A percentile compares a stretch with the other conserved stretches of the same genome.
These are phyloP conservation scores for Passer montanus DNA, from an alignment of 2,113 vertebrate genomes.

Conservation along the genomic window DNA sequence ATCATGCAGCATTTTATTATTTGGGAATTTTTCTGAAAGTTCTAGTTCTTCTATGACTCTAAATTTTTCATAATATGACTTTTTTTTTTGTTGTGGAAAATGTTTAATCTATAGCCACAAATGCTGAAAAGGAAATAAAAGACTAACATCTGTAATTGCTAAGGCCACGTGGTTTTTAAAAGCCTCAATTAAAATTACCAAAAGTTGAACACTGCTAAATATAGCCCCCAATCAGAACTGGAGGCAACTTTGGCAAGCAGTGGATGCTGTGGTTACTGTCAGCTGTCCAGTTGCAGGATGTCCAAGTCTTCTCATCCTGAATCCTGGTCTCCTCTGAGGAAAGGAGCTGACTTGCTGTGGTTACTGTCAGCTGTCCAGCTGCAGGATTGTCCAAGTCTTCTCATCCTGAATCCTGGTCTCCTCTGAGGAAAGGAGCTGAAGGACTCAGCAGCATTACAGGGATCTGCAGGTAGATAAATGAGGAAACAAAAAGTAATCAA, in stretches of 20 bases:
- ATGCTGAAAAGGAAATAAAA: neutral
- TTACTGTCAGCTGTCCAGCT: neutral
- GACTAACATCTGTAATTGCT: neutral
- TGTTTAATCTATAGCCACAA: neutral
- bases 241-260: neutral
- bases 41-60: neutral
- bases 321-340: neutral
- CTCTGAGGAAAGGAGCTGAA: neutral
- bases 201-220: neutral
- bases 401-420: neutral
- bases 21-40: neutral
- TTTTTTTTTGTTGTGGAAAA: neutral
- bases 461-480: neutral
- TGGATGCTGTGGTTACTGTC: neutral
- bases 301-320: neutral
- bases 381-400: neutral
- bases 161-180: neutral
- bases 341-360: neutral
- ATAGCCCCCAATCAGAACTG: neutral
- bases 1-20: neutral
- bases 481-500: neutral
- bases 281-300: neutral
- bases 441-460: neutral
- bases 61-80: neutral
- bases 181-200: neutral